These are phyloP conservation scores for Elgaria multicarinata DNA, from an alignment of 2,113 vertebrate genomes.

Conservation along the genomic window DNA sequence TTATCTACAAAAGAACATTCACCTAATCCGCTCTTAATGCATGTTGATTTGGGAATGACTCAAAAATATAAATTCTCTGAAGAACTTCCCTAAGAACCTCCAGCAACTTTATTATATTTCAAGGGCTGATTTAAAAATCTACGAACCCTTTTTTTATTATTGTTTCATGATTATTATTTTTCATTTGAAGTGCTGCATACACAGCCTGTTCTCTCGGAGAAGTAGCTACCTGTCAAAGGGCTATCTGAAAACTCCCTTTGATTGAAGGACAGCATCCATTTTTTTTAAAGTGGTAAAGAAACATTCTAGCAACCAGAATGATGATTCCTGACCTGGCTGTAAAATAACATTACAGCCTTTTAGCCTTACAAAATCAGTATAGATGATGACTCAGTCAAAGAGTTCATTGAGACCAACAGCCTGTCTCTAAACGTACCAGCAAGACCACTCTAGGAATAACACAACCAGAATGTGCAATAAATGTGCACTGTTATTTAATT, in stretches of 20 bases:
- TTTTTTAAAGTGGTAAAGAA: not conserved
- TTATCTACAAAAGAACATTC: slow-evolving; percentile 39
- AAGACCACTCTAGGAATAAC: not conserved
- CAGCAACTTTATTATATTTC: slow-evolving; percentile 10
- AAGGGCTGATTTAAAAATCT: slow-evolving; percentile 15
- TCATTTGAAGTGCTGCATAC: not conserved
- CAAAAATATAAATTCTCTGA: not conserved
- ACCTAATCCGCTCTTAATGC: slow-evolving; percentile 19
- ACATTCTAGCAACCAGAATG: not conserved
- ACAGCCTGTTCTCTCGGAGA: not conserved
- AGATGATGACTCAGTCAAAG: not conserved
- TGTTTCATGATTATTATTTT: not conserved
- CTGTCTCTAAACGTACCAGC: not conserved
- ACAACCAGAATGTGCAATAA: not conserved
- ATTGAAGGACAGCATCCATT: not conserved
- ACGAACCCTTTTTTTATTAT: not conserved
- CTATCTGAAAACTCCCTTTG: not conserved
- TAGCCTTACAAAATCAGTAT: not conserved
- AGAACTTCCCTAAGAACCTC: not conserved
- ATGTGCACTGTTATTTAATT: not conserved
- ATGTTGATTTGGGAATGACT: not conserved
- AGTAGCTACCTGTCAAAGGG: slow-evolving; percentile 19
- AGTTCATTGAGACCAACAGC: too few relatives aligned
- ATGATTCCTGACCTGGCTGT: not conserved
- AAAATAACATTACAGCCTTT: not conserved